Base-by-base conservation (phyloP, 2,113 vertebrate genomes). In the Chunga burmeisteri region DNA sequence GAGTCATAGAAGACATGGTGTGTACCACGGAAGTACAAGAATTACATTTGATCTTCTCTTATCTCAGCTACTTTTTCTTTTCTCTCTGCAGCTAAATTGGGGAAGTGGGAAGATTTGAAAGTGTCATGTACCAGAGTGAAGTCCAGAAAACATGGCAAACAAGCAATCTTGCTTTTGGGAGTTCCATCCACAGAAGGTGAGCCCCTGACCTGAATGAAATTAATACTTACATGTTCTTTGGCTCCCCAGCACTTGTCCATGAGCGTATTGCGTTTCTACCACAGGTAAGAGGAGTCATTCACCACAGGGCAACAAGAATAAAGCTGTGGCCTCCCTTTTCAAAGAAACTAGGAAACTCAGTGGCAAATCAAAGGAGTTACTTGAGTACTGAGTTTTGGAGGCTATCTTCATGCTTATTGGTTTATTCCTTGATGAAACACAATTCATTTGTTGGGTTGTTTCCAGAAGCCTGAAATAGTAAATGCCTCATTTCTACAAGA, bases 21-120 rank as follows among this genome's bases (percentile, higher is more conserved):
- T 8, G 12, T 47, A 10, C 46, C 9, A 5, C 0, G 2, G 36
- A 63, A 49, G 30, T 42, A 27, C 62, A 40, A 55, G 52, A 53
- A 75, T 53, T 71, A 14, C 1, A 12, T 6, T 27, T 38, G n/a
- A 63, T 66, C 23, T 52, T 66, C 66, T 59, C 38, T 61, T 46
- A 44, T 1, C 44, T 1, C 44, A 61, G 65, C 21, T 46, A 0
- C 9, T 44, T 49, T 66, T 83, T 20, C 50, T 86, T 46, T 85
- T 77, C 21, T 93, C 29, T 79, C 23, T 88, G 30, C 59, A 97
- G 97, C 86, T 83, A 66, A 96, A 50, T 5, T 95, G 79, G 79
- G 40, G 30, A 91, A 59, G 10, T 78, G 63, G 21, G 70, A 94
- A 59, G 86, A 95, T 26, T 25, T 8, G 1, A 20, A 86, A 44